Percentiles rank a stretch among this genome's conserved stretches.
These are phyloP conservation scores for Planiliza haematocheilus DNA, from an alignment of 2,113 vertebrate species.

Conservation along the genomic window DNA sequence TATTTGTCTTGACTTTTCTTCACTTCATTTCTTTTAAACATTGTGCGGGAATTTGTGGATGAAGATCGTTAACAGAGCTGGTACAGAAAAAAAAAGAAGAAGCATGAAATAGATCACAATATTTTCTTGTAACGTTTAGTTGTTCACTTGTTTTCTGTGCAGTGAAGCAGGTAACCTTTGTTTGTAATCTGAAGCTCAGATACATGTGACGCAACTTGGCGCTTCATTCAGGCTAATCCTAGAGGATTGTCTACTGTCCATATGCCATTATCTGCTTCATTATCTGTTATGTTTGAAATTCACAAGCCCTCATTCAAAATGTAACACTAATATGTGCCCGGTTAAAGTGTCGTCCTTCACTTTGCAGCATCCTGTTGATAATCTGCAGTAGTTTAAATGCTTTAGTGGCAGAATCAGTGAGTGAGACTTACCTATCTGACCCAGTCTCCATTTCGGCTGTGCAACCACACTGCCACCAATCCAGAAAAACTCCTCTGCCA, in stretches of 20 bases:
- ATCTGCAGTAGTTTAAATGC: not conserved
- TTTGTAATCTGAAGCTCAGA: slow-evolving; percentile 75
- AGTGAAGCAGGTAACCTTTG: slow-evolving; percentile 62
- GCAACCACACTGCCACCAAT: slow-evolving; percentile 89
- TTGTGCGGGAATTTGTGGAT: not conserved
- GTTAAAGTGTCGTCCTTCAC: not conserved
- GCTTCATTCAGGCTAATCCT: slow-evolving; percentile 79
- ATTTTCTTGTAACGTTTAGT: not conserved
- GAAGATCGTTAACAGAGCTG: too few species aligned
- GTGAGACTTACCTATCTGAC: slow-evolving; percentile 87
- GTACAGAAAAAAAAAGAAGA: not conserved
- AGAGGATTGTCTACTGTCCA: slow-evolving; percentile 81
- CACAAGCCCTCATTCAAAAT: not conserved
- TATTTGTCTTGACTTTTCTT: slow-evolving; percentile 5
- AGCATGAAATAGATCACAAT: not conserved
- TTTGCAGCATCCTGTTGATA: not conserved
- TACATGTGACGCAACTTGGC: slow-evolving; percentile 70
- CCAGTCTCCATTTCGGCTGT: slow-evolving; percentile 87
- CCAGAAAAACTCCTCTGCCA: slow-evolving; percentile 92
- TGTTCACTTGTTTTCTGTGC: slow-evolving; percentile 36
- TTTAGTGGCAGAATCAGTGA: not conserved
- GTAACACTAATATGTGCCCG: not conserved
- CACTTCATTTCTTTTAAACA: not conserved
- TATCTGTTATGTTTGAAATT: slow-evolving; percentile 4
- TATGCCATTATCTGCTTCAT: slow-evolving; percentile 74